Conservation (phyloP, 1,140 invertebrate genomes). For the Drosophila prosaltans region DNA sequence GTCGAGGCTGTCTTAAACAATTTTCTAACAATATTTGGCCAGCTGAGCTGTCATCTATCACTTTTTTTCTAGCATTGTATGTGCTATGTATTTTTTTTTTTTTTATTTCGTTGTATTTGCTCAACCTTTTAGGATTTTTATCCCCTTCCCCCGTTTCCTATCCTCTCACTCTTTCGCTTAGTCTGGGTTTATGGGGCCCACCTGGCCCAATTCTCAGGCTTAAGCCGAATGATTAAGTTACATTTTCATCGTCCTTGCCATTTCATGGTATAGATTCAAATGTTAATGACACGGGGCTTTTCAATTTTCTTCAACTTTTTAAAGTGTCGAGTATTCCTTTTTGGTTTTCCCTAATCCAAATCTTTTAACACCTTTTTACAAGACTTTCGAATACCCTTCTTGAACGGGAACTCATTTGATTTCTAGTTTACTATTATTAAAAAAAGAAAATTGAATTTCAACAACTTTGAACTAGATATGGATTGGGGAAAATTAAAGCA, state of each 20-base stretch:
- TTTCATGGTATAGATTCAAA: constrained; percentile 6
- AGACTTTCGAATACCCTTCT: background rate
- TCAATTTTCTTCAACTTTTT: background rate
- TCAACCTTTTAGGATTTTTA: constrained; percentile 7
- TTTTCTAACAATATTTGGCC: constrained; percentile 19
- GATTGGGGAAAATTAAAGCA: no score
- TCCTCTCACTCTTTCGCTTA: background rate
- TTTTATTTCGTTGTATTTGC: constrained; percentile 3
- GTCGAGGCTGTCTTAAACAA: constrained; percentile 12
- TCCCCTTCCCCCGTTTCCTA: background rate
- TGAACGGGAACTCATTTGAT: no score
- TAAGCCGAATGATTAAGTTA: constrained; percentile 14
- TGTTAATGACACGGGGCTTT: constrained; percentile 4
- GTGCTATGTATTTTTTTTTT: background rate
- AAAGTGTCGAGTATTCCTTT: background rate
- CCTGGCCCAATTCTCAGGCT: constrained; percentile 1
- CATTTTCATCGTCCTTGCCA: constrained; percentile 7
- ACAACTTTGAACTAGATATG: no score
- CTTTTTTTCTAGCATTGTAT: constrained; percentile 11
- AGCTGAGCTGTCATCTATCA: constrained; percentile 57
- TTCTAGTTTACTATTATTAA: no score
- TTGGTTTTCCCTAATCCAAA: background rate
- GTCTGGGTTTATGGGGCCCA: constrained; percentile 1
- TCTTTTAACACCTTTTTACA: background rate
- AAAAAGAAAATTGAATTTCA: no score